Evolutionary conservation across 2,797 vertebrate genomes (phyloP).

Genomic region (Chelmon rostratus): DNA sequence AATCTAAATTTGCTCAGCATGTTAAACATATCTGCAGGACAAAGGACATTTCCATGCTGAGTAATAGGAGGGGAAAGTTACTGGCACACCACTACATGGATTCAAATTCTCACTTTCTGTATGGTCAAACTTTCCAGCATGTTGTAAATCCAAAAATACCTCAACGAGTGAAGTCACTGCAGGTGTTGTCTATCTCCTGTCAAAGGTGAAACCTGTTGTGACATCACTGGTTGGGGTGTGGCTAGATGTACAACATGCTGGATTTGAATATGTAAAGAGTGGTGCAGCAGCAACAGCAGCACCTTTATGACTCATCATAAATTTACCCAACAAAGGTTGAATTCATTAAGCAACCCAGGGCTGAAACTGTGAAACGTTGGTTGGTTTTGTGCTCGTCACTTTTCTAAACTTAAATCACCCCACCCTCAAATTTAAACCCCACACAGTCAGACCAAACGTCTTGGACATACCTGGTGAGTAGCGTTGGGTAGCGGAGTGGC

Average conservation of each 20-base stretch:
- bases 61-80: slow-evolving; percentile 24
- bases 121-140: slow-evolving; percentile 21
- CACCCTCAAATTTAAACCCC: no score
- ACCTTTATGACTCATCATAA: not conserved
- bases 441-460: no score
- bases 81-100: not conserved
- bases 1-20: no score
- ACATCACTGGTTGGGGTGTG: slow-evolving; percentile 15
- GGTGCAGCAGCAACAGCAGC: not conserved
- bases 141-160: not conserved
- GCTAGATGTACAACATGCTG: not conserved
- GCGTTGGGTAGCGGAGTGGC: slow-evolving; percentile 93
- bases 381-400: not conserved
- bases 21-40: no score
- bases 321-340: not conserved
- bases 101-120: not conserved
- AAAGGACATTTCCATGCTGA: not conserved
- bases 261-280: not conserved
- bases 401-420: not conserved
- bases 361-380: not conserved
- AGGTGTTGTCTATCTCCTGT: not conserved
- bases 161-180: not conserved
- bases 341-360: not conserved
- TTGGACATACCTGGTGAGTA: slow-evolving; percentile 78
- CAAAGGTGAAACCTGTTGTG: not conserved